Conservation (phyloP, 2,113 vertebrate species). For the Agapornis roseicollis region DNA sequence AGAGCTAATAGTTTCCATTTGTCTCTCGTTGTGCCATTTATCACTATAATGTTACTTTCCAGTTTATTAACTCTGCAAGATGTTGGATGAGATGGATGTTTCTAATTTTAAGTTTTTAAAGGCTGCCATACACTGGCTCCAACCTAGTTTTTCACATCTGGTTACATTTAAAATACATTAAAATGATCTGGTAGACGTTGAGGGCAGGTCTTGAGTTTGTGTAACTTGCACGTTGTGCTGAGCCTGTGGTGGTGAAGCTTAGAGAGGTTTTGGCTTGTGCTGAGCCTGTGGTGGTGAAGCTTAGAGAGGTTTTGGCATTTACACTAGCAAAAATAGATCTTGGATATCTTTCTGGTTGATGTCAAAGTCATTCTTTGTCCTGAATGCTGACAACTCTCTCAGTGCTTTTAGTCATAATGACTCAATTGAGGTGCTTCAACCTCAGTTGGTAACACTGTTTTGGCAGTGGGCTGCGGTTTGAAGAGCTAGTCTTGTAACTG, state of each 20-base stretch:
- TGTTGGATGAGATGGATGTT: neutral
- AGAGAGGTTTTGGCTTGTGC: neutral
- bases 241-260: neutral
- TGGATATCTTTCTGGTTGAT: neutral
- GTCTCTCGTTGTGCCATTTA: neutral
- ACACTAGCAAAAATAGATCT: neutral
- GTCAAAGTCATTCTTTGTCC: neutral
- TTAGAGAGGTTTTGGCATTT: neutral
- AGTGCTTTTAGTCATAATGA: neutral
- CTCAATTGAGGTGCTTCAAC: neutral
- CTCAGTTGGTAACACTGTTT: neutral
- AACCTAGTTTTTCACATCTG: neutral
- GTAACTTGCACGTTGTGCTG: neutral
- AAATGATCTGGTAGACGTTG: rapidly evolving
- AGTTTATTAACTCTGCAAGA: neutral
- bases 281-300: neutral
- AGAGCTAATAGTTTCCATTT: neutral
- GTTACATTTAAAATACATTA: neutral
- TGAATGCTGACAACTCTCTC: neutral
- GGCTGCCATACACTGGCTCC: neutral
- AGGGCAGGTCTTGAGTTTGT: neutral
- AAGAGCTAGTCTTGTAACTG: neutral
- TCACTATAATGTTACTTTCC: neutral
- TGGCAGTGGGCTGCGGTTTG: neutral
- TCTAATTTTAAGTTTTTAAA: neutral